phyloP scores from a whole-genome alignment of 2,888 invertebrate species.

The Lasius fuliginosus region DNA sequence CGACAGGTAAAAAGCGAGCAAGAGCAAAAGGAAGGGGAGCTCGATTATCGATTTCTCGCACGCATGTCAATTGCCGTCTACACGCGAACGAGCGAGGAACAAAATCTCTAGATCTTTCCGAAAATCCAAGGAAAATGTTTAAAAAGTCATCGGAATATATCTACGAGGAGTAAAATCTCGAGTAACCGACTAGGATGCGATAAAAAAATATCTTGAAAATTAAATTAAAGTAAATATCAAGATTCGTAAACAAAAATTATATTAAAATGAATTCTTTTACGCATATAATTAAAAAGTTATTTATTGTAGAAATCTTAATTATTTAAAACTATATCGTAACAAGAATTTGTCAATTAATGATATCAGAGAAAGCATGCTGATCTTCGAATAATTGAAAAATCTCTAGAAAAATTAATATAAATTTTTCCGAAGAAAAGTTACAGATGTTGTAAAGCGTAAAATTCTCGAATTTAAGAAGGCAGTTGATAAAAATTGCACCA shows the following conservation, averaged over 20 bases:
- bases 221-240: neutral
- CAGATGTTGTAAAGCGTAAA: neutral
- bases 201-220: neutral
- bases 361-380: neutral
- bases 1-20: conserved; percentile 48
- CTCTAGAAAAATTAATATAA: neutral
- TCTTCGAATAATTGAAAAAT: neutral
- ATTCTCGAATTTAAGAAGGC: neutral
- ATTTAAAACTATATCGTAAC: too few species aligned
- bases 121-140: conserved; percentile 17
- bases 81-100: conserved; percentile 49
- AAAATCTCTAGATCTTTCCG: neutral
- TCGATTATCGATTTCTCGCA: conserved; percentile 71
- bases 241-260: neutral
- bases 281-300: neutral
- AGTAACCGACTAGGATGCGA: neutral
- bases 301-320: neutral
- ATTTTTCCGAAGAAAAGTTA: neutral
- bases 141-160: neutral
- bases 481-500: neutral
- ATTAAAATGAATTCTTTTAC: neutral
- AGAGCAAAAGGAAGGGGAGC: conserved; percentile 45
- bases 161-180: neutral
- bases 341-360: neutral
- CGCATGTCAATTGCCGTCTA: conserved; percentile 61